Evolutionary conservation across 2,888 invertebrate genomes (phyloP).

Genomic region (Andrena bicolor): DNA sequence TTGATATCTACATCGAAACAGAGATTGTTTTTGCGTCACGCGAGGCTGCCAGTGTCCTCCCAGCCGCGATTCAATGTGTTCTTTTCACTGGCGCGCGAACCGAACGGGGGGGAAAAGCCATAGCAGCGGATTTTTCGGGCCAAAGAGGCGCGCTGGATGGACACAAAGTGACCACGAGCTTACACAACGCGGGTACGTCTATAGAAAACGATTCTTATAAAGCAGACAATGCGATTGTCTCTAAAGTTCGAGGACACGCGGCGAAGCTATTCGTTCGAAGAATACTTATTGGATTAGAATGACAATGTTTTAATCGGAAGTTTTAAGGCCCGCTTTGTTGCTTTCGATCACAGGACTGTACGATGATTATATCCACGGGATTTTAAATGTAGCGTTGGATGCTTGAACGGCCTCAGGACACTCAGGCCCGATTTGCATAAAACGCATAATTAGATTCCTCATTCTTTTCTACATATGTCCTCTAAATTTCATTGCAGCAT

Average conservation of each 20-base stretch:
- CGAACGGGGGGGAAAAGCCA: slow-evolving; percentile 18
- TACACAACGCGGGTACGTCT: neutral
- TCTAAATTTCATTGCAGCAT: too few species aligned
- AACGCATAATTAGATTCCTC: too few species aligned
- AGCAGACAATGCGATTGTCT: neutral
- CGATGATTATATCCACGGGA: neutral
- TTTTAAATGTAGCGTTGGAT: neutral
- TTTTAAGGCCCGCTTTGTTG: too few species aligned
- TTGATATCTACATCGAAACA: slow-evolving; percentile 37
- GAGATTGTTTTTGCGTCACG: slow-evolving; percentile 60
- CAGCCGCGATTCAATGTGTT: slow-evolving; percentile 25
- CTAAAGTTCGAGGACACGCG: neutral
- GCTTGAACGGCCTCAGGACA: too few species aligned
- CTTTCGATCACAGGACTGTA: too few species aligned
- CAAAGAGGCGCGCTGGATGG: neutral
- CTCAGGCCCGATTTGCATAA: too few species aligned
- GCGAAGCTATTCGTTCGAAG: neutral
- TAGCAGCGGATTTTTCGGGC: slow-evolving; percentile 13
- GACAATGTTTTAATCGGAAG: neutral
- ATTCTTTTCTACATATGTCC: too few species aligned
- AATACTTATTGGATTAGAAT: neutral
- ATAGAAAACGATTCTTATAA: neutral
- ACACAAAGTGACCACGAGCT: neutral
- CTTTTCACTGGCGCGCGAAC: slow-evolving; percentile 19
- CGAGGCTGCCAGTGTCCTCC: slow-evolving; percentile 50